These are phyloP conservation scores for Thalassarche chlororhynchos DNA, from an alignment of 2,113 vertebrate genomes.

Conservation along the genomic window DNA sequence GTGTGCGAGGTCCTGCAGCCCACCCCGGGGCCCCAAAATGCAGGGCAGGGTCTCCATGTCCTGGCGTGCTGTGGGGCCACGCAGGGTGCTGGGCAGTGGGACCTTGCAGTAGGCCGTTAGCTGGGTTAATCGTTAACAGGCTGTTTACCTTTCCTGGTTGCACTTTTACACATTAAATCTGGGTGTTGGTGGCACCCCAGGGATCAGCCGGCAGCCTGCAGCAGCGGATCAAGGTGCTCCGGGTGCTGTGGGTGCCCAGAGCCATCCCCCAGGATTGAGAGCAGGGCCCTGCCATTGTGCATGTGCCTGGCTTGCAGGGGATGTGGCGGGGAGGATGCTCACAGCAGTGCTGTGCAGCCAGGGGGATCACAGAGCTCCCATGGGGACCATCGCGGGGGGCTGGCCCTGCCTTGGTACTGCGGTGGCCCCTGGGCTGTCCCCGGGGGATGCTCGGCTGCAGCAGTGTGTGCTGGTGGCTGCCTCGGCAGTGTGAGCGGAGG, in stretches of 20 bases:
- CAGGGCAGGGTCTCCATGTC: neutral
- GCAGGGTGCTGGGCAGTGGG: neutral
- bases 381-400: rapidly evolving
- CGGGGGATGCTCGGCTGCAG: rapidly evolving
- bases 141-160: neutral
- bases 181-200: neutral
- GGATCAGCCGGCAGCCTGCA: neutral
- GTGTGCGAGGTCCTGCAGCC: neutral
- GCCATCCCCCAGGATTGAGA: neutral
- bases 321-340: neutral
- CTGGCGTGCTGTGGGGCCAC: rapidly evolving
- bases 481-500: rapidly evolving
- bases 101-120: conserved; percentile 8
- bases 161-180: neutral
- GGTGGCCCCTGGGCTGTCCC: neutral
- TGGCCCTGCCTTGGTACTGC: neutral
- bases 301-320: neutral
- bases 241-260: neutral
- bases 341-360: neutral
- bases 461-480: neutral
- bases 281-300: rapidly evolving
- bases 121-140: conserved; percentile 38
- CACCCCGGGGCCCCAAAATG: neutral
- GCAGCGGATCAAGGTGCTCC: neutral
- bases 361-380: neutral